Base-by-base conservation (phyloP, 35 echinoderm and acorn worm species). In the Stichopus chloronotus region DNA sequence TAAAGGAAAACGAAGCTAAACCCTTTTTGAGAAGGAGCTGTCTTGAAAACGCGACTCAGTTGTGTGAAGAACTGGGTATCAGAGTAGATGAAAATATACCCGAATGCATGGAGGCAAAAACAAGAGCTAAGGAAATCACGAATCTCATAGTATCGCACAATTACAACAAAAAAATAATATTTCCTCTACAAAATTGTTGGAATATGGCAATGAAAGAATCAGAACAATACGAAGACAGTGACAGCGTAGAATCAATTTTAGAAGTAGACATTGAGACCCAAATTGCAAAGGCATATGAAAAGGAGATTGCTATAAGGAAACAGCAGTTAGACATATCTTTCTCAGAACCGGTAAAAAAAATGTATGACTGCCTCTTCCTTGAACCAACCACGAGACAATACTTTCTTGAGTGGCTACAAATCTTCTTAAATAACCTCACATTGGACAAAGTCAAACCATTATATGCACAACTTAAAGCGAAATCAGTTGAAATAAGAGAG, bases 381-480 rank as follows among this genome's bases (percentile, higher is more conserved):
- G 59, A 61, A 61, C 8, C 59, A 61, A 10, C 59, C 14, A 61
- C 1, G 14, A 52, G 55, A 6, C 81, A 84, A n/a, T 84, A 84
- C 6, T 84, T 84, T 57, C 30, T 84, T 6, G 53, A 54, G 19
- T 84, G 81, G 81, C 53, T 56, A 10, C 81, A 84, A 14, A 84
- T 57, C 5, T 56, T 55, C 7, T 54, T 84, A 17, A 84, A 84
- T 43, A 57, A 53, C 14, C 6, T 12, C 5, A 10, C 81, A 5
- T 13, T 84, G 53, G 56, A 53, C 1, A 20, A 8, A 54, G 1
- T 84, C 19, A 84, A 84, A 43, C 81, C 81, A 55, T 54, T 84
- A n/a, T 5, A 16, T 57, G 21, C 10, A 10, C 53, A 84, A 16
- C 81, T 84, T 52, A 84, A 54, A 16, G 0, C 14, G 11, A 84